Evolutionary conservation across 2,113 vertebrate species (phyloP), one percentile per base, ranked within the genome.

Genomic region (Agelaius tricolor): DNA sequence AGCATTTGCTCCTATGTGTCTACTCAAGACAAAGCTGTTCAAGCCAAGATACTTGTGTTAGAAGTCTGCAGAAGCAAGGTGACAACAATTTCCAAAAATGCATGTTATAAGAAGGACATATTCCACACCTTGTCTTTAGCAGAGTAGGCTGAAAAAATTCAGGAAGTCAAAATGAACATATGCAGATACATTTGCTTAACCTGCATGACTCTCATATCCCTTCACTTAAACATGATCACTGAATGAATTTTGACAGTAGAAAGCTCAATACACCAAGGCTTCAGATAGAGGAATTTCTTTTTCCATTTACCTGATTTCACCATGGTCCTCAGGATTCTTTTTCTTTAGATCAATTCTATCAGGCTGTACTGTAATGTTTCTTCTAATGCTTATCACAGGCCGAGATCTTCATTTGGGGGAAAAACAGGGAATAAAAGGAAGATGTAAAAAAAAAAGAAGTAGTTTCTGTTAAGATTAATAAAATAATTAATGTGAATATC

Each of bases 381-480:
- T 99, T 87, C 73, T 97, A 85, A 99, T 98, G 89, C 95, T 99
- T 95, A 99, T 96, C 75, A 99, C 98, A 49, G 99, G 98, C 75
- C 98, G 98, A 82, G 99, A 97, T 93, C 99, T 99, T 94, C 35
- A 78, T 89, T 79, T 62, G n/a, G 13, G 20, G 17, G 14, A 4
- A 61, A 44, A 69, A 75, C 5, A 3, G 4, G 5, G 16, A 80
- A 85, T 26, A 16, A 65, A 84, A 69, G 80, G 8, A 47, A 37
- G 3, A 5, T 17, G 5, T 15, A 62, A 72, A 90, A 73, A 37
- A 37, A 37, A 84, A 77, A 87, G 57, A 96, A 84, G 17, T 58
- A 27, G 17, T 33, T 93, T 92, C 33, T 51, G 19, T 93, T 94
- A 65, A 23, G n/a, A 74, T 88, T 33, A 86, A 35, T 55, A 6